Conservation (phyloP, 1,140 invertebrate species). For the Drosophila nigromelanica region DNA sequence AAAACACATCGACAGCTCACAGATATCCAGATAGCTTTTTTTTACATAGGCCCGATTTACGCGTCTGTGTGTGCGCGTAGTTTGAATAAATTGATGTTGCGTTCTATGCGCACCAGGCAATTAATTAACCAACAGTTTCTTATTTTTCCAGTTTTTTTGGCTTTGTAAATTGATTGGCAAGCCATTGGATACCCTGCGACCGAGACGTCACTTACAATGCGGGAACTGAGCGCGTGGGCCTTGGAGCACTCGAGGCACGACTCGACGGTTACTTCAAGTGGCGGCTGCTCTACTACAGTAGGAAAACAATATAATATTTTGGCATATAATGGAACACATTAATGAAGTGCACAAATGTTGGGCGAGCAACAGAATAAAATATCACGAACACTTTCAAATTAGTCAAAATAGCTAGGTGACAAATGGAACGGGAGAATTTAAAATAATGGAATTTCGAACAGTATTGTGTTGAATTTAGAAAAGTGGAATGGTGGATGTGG, state of each 20-base stretch:
- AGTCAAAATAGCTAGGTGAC: not conserved
- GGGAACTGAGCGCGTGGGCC: slow-evolving; percentile 13
- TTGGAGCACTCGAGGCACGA: slow-evolving; percentile 15
- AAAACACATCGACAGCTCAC: no score
- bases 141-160: slow-evolving; percentile 24
- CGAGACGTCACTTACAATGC: slow-evolving; percentile 29
- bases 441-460: not conserved
- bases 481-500: not conserved
- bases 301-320: slow-evolving; percentile 25
- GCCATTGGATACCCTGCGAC: slow-evolving; percentile 25
- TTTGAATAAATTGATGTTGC: slow-evolving; percentile 67
- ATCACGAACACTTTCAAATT: not conserved
- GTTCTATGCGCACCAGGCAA: slow-evolving; percentile 64
- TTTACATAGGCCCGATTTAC: slow-evolving; percentile 22
- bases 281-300: slow-evolving; percentile 1
- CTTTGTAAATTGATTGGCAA: slow-evolving; percentile 70
- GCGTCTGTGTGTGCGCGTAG: slow-evolving; percentile 39
- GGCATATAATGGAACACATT: slow-evolving; percentile 22
- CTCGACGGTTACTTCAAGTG: slow-evolving; percentile 24
- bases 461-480: no score
- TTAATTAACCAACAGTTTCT: slow-evolving; percentile 68
- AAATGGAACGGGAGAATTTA: not conserved
- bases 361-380: not conserved
- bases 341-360: slow-evolving; percentile 11
- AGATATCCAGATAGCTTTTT: slow-evolving; percentile 14